These are phyloP conservation scores for Puntigrus tetrazona DNA, from an alignment of 2,113 vertebrate genomes.

Conservation along the genomic window DNA sequence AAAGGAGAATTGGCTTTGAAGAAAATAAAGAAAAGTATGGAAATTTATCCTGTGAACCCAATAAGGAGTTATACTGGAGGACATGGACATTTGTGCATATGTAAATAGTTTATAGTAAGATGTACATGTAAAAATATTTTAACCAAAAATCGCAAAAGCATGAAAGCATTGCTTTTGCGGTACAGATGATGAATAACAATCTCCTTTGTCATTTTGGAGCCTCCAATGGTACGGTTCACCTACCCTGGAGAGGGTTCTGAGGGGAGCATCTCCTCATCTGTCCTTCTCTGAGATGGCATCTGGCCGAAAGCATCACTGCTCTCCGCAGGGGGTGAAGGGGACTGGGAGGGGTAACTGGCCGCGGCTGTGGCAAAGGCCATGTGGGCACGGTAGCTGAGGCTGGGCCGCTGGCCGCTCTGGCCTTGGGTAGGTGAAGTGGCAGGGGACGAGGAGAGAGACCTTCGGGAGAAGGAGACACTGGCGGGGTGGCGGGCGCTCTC, in stretches of 20 bases:
- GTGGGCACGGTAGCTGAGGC: slow-evolving; percentile 78
- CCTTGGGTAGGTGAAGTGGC: slow-evolving; percentile 87
- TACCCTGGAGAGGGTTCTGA: slow-evolving; percentile 96
- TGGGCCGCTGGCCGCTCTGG: slow-evolving; percentile 81
- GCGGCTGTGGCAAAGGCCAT: slow-evolving; percentile 89
- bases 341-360: slow-evolving; percentile 88
- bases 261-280: slow-evolving; percentile 91
- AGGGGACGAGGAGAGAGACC: slow-evolving; percentile 81
- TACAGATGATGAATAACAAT: slow-evolving; percentile 45
- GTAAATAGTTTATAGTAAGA: slow-evolving; percentile 18
- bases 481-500: slow-evolving; percentile 88
- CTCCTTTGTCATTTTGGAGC: slow-evolving; percentile 66
- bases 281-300: slow-evolving; percentile 88
- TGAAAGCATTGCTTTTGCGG: slow-evolving; percentile 46
- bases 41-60: slow-evolving; percentile 33
- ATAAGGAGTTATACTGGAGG: slow-evolving; percentile 31
- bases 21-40: slow-evolving; percentile 19
- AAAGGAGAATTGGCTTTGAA: neutral
- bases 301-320: slow-evolving; percentile 92
- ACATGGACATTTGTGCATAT: slow-evolving; percentile 37
- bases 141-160: slow-evolving; percentile 49
- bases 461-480: slow-evolving; percentile 90
- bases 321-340: slow-evolving; percentile 83
- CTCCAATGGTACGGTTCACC: slow-evolving; percentile 78
- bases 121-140: slow-evolving; percentile 16